Evolutionary conservation across 2,113 vertebrate genomes (phyloP).

Genomic region (Xenopus borealis): DNA sequence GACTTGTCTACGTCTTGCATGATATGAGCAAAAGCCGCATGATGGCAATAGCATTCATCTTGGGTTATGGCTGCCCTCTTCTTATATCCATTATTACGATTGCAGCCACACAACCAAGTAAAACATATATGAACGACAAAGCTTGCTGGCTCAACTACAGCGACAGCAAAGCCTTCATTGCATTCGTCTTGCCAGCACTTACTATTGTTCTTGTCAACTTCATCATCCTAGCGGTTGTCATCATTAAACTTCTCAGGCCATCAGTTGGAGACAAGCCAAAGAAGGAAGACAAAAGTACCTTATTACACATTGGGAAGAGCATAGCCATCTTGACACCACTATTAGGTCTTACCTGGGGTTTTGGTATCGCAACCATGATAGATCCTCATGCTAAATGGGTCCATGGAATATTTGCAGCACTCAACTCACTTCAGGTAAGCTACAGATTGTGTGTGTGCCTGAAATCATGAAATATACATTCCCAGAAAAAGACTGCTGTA

Average conservation of each 20-base stretch:
- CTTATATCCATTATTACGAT: slow-evolving; percentile 71
- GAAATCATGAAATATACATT: too few species aligned
- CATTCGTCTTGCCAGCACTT: slow-evolving; percentile 72
- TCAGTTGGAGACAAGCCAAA: slow-evolving; percentile 51
- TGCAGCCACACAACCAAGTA: slow-evolving; percentile 56
- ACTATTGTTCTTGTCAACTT: slow-evolving; percentile 68
- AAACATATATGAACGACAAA: slow-evolving; percentile 53
- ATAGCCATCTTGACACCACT: slow-evolving; percentile 72
- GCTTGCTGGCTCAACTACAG: slow-evolving; percentile 76
- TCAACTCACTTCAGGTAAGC: slow-evolving; percentile 76
- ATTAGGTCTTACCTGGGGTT: slow-evolving; percentile 76
- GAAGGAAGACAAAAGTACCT: slow-evolving; percentile 56
- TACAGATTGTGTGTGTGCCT: too few species aligned
- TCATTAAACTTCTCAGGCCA: slow-evolving; percentile 69
- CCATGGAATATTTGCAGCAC: slow-evolving; percentile 66
- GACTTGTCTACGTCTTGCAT: slow-evolving; percentile 67
- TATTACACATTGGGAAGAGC: slow-evolving; percentile 65
- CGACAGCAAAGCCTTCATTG: slow-evolving; percentile 68
- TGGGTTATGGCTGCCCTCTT: slow-evolving; percentile 76
- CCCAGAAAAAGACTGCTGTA: too few species aligned
- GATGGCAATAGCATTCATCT: slow-evolving; percentile 61
- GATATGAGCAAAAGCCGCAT: slow-evolving; percentile 61
- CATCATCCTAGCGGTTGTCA: slow-evolving; percentile 65
- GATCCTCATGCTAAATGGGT: slow-evolving; percentile 32
- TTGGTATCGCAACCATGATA: slow-evolving; percentile 73